Base-by-base conservation (phyloP, 2,888 invertebrate genomes). In the Phymatocera aterrima region DNA sequence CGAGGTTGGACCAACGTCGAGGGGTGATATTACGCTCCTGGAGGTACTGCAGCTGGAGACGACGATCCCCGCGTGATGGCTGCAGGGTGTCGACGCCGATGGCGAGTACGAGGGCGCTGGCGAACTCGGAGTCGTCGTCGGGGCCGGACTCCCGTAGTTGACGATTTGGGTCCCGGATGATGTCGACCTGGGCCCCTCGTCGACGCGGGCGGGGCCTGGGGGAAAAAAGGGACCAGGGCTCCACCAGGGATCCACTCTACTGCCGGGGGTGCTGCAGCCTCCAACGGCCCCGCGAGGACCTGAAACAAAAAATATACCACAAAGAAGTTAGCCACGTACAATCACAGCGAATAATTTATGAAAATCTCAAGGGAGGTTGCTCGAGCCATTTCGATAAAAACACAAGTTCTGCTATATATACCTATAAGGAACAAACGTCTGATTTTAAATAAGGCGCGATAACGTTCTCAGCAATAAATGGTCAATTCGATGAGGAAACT, bases 241-340 rank as follows among this genome's bases (percentile, higher is more conserved):
- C 89, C 88, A 89, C 90, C 89, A 88, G 86, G 89, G 88, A 90
- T 89, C 90, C 89, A 90, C 88, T 88, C 88, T 89, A 90, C 87
- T 88, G 87, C 87, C 88, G 87, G 89, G 87, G 87, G 87, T 89
- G 86, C 84, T 90, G 89, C 89, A 88, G 90, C 89, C 90, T 89
- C 89, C 90, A 88, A 89, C 88, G 90, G 88, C 89, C 88, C 89
- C 88, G 88, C 89, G 89, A 85, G 88, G 85, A 90, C 88, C 90
- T 90, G 85, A 0, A 88, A 87, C 83, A 87, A 3, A 40, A 51
- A 48, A 28, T 40, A 57, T n/a, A 57, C 40, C 61, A 37, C 61
- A 1, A n/a, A 64, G 34, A 37, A n/a, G 61, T 64, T 64, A 64
- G 61, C 34, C 61, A 64, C 37, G 8, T 64, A 18, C 61, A 6